Base-by-base conservation (phyloP, 1,140 invertebrate species). In the Nixonia krombeini region DNA sequence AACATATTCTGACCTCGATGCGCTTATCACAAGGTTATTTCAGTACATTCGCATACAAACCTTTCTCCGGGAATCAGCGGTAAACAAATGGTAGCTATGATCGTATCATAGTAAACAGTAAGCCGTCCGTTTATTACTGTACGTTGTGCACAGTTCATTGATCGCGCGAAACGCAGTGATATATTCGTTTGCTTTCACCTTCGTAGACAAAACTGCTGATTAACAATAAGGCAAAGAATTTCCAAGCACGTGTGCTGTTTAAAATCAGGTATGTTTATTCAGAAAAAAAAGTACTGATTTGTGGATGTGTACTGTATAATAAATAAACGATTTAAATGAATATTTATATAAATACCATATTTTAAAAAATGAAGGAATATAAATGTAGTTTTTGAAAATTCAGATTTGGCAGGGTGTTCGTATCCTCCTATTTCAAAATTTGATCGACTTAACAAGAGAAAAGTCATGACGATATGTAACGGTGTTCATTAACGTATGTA, bases 121-220 rank as follows among this genome's bases (percentile, higher is more conserved):
- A 68, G 37, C 41, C 41, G 52, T 50, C 47, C 53, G 49, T 64
- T 56, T 69, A 69, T 59, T 59, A 42, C 56, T 41, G 49, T 56
- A 57, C 37, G 52, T 52, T 45, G 42, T 64, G 46, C 67, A 61
- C 61, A 70, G 67, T 70, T 70, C 67, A 70, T 70, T 70, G 67
- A 70, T 70, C 67, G 67, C 56, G 56, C 66, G 45, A 70, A 70
- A 64, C 57, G 51, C 37, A 52, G 47, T 65, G 67, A 70, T 70
- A 65, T 65, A 70, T 70, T 56, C 61, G 52, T 65, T 70, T 64
- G 67, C 67, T 70, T 70, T 70, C 67, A 70, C 67, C 61, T 57
- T 70, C 57, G 56, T 5, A 37, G 61, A 65, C 61, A 61, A 61
- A 65, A 70, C 62, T 47, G 53, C 45, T 46, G 33, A 41, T 70